These are phyloP conservation scores for Dolomedes plantarius DNA, from an alignment of 2,888 invertebrate genomes.

Conservation along the genomic window DNA sequence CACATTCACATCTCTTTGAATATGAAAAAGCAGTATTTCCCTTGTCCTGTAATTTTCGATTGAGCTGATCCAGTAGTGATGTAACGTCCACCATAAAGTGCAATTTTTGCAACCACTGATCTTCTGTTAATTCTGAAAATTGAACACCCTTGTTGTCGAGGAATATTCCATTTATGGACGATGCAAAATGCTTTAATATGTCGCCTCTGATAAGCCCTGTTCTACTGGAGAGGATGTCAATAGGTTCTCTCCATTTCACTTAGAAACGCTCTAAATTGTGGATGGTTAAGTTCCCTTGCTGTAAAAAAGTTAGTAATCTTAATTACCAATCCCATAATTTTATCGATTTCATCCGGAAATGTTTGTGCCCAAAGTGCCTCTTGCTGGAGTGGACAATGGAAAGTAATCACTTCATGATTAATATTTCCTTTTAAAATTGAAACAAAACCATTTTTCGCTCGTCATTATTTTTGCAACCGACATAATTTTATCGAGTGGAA, in stretches of 20 bases:
- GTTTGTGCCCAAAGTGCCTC: neutral
- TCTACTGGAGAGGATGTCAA: too few relatives aligned
- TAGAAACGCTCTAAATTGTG: neutral
- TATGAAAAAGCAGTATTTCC: too few relatives aligned
- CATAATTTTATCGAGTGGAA: neutral
- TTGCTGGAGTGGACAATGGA: neutral
- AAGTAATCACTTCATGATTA: neutral
- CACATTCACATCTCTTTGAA: too few relatives aligned
- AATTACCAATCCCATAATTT: conserved; percentile 1
- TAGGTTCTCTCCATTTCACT: neutral
- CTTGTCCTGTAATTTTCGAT: too few relatives aligned
- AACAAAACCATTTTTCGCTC: neutral
- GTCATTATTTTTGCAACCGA: neutral
- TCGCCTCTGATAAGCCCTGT: too few relatives aligned
- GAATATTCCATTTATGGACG: too few relatives aligned
- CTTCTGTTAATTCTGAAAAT: too few relatives aligned
- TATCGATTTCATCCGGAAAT: neutral
- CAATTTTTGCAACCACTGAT: too few relatives aligned
- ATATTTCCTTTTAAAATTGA: neutral
- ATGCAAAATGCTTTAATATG: too few relatives aligned
- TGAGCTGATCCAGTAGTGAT: too few relatives aligned
- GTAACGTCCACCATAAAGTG: too few relatives aligned
- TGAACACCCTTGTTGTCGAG: too few relatives aligned
- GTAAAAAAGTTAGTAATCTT: neutral
- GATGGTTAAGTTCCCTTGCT: neutral